Evolutionary conservation across 2,113 vertebrate genomes (phyloP).

Genomic region (Gorsachius goisagi): DNA sequence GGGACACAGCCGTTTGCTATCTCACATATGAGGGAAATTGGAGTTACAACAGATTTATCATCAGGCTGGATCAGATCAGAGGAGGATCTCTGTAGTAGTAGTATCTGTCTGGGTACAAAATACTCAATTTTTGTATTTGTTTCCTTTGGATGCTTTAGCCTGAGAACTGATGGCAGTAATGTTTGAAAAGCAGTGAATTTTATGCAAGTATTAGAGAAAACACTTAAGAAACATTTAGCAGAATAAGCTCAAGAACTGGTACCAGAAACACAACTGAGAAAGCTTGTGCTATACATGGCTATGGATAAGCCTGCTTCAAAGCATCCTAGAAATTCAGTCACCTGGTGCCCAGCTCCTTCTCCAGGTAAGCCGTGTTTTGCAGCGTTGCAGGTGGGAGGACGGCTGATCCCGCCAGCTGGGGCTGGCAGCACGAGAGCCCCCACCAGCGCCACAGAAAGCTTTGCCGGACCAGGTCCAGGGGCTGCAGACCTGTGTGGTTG

Average conservation of each 20-base stretch:
- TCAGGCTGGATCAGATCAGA: background rate
- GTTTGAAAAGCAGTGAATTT: background rate
- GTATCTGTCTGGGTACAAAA: background rate
- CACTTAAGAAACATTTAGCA: background rate
- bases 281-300: background rate
- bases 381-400: background rate
- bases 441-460: background rate
- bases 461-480: too few species aligned
- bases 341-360: background rate
- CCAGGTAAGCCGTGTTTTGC: background rate
- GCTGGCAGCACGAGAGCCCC: background rate
- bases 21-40: background rate
- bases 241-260: background rate
- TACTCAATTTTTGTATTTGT: background rate
- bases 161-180: background rate
- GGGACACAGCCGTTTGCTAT: rapidly evolving
- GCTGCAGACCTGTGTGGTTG: background rate
- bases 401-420: background rate
- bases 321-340: background rate
- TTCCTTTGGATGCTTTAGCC: background rate
- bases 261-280: background rate
- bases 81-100: background rate
- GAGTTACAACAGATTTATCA: background rate
- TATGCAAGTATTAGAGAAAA: background rate
- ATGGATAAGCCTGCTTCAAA: background rate